These are phyloP conservation scores for Halcyon leucocephala DNA, from an alignment of 2,797 vertebrate genomes.

Conservation along the genomic window DNA sequence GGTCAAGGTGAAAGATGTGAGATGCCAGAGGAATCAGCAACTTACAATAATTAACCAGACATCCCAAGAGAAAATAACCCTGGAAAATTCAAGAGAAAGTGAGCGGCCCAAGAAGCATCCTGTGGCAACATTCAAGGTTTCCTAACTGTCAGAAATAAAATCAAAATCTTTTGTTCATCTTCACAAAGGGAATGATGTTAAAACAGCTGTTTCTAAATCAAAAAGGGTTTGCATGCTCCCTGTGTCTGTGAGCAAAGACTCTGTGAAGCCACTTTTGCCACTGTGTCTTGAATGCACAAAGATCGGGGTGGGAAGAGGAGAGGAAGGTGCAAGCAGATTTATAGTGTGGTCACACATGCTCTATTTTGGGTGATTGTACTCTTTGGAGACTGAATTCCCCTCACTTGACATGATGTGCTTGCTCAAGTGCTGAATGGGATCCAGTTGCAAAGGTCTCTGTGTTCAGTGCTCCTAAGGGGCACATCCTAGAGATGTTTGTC, in stretches of 20 bases:
- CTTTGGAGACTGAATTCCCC: not conserved
- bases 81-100: conserved; percentile 22
- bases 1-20: not conserved
- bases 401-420: not conserved
- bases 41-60: not conserved
- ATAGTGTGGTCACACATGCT: not conserved
- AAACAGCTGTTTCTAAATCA: not conserved
- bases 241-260: not conserved
- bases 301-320: not conserved
- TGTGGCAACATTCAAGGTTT: conserved; percentile 1
- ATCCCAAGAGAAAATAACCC: not conserved
- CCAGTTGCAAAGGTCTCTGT: not conserved
- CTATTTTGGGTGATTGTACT: not conserved
- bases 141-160: not conserved
- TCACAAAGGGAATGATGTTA: not conserved
- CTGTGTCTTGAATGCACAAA: not conserved
- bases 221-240: not conserved
- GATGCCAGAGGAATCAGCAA: not conserved
- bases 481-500: not conserved
- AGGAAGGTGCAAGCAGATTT: not conserved
- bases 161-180: not conserved
- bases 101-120: not conserved
- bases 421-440: not conserved
- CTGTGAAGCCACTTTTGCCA: not conserved
- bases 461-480: not conserved